A percentile compares a stretch with the other conserved stretches of the same genome.
These are phyloP conservation scores for Elegia similella DNA, from an alignment of 2,888 invertebrate genomes.

Conservation along the genomic window DNA sequence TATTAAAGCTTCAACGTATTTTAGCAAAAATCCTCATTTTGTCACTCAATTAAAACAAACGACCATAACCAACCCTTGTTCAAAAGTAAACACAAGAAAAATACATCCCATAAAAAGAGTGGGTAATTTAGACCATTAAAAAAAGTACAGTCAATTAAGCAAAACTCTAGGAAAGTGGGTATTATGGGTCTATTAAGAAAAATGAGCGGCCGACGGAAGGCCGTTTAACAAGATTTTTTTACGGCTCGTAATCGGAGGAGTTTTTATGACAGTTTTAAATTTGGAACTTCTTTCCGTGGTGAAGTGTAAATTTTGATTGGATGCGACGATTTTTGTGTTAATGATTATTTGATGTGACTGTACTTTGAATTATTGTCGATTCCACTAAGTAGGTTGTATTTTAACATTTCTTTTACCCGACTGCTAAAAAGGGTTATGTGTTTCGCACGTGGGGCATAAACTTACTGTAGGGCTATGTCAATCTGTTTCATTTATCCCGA, in stretches of 20 bases:
- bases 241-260: conserved; percentile 8
- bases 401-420: background rate
- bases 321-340: background rate
- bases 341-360: background rate
- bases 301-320: conserved; percentile 19
- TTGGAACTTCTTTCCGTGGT: conserved; percentile 22
- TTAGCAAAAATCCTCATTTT: too few species aligned
- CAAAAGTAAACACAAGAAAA: too few species aligned
- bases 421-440: too few species aligned
- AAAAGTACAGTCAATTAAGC: conserved; percentile 58
- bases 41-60: too few species aligned
- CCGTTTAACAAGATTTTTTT: conserved; percentile 36
- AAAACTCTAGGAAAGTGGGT: conserved; percentile 53
- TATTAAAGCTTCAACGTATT: too few species aligned
- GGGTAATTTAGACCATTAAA: conserved; percentile 21
- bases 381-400: background rate
- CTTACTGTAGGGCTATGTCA: too few species aligned
- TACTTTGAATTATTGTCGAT: background rate
- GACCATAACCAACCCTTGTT: too few species aligned
- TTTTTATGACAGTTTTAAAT: conserved; percentile 11
- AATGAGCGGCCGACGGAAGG: conserved; percentile 37
- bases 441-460: too few species aligned
- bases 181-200: conserved; percentile 64
- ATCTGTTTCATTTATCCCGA: too few species aligned
- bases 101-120: too few species aligned